Percentiles rank a stretch among this genome's conserved stretches.
Conservation (phyloP, 1,140 invertebrate species). For the Meloidogyne chitwoodi region DNA sequence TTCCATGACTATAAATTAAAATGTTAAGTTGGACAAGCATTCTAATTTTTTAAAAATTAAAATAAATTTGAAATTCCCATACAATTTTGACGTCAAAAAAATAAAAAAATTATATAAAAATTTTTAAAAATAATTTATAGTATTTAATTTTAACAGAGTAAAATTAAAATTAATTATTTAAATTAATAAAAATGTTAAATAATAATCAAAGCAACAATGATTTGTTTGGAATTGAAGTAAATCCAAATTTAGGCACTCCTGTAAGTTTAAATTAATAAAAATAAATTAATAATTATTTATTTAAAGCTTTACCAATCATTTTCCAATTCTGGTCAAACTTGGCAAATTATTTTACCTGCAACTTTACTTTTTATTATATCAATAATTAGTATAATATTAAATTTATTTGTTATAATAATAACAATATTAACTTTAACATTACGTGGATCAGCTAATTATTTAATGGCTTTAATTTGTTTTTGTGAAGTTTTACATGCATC, state of each 20-base stretch:
- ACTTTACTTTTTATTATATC: background rate
- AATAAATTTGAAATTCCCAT: too few species aligned
- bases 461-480: slow-evolving; percentile 16
- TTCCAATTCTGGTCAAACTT: background rate
- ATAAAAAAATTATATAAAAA: too few species aligned
- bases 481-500: slow-evolving; percentile 10
- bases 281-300: too few species aligned
- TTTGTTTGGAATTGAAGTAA: background rate
- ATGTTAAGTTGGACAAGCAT: too few species aligned
- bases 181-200: background rate
- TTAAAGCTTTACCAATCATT: slow-evolving; percentile 1
- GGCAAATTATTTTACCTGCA: slow-evolving; percentile 6
- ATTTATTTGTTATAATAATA: background rate
- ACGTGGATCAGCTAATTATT: slow-evolving; percentile 11
- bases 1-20: too few species aligned
- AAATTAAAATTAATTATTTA: too few species aligned
- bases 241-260: background rate
- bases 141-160: too few species aligned
- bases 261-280: background rate
- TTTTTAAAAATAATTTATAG: too few species aligned
- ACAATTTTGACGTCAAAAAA: too few species aligned
- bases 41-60: too few species aligned
- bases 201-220: background rate
- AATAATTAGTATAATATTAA: background rate
- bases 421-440: background rate